phyloP scores from a whole-genome alignment of 2,113 vertebrate genomes.

The Theristicus caerulescens region DNA sequence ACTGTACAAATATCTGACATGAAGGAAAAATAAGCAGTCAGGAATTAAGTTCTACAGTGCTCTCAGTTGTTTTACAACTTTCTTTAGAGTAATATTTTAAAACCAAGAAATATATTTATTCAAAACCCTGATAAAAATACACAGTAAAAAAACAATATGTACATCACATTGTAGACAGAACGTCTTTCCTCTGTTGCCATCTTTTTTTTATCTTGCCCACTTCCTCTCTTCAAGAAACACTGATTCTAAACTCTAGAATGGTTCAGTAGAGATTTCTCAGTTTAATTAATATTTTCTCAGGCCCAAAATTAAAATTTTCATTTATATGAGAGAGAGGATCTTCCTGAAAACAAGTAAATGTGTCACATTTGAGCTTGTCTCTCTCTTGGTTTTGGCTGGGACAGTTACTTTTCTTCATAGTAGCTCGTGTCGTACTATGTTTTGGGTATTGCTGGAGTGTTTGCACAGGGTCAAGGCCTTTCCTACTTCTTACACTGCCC shows the following conservation, averaged over 20 bases:
- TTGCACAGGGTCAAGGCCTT: not conserved
- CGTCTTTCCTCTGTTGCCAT: not conserved
- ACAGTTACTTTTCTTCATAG: not conserved
- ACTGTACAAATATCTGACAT: not conserved
- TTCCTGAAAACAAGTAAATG: not conserved
- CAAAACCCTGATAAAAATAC: not conserved
- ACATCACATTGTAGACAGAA: not conserved
- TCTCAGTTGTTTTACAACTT: not conserved
- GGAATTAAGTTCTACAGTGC: not conserved
- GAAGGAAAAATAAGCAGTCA: not conserved
- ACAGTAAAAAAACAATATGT: accelerated
- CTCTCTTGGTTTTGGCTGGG: not conserved
- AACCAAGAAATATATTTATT: not conserved
- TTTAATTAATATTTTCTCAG: not conserved
- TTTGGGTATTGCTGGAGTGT: not conserved
- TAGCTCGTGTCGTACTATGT: not conserved
- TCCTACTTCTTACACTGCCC: not conserved
- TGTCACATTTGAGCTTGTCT: not conserved
- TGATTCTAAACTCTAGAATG: not conserved
- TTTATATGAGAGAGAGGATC: not conserved
- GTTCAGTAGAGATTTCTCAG: not conserved
- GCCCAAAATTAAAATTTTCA: not conserved
- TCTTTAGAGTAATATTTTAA: not conserved
- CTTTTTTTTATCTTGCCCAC: not conserved
- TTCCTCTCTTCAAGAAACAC: not conserved